Conservation (phyloP, 2,888 invertebrate genomes). For the Cephus rjabovi region DNA sequence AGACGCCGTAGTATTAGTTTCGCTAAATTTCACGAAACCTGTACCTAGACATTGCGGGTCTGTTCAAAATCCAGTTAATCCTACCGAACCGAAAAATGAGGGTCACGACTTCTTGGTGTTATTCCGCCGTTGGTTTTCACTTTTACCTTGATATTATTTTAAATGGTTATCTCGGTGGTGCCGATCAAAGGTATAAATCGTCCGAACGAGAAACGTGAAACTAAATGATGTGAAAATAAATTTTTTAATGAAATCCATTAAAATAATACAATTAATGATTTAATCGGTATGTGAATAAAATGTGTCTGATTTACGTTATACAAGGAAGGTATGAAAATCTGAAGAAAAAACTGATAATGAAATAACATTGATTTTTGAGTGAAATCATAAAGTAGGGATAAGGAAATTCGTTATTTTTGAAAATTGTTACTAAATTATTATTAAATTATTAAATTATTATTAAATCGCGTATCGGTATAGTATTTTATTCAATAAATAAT, state of each 20-base stretch:
- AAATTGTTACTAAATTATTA: neutral
- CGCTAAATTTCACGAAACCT: neutral
- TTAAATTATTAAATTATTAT: too few species aligned
- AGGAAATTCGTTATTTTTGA: neutral
- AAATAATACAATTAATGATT: too few species aligned
- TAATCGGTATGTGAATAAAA: neutral
- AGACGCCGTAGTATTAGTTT: neutral
- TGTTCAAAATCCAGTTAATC: neutral
- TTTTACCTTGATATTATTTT: neutral
- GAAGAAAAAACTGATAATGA: neutral
- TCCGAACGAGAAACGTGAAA: neutral
- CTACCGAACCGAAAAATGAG: neutral
- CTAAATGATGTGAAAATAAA: too few species aligned
- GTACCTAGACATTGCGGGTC: neutral
- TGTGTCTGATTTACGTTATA: neutral
- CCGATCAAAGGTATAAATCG: neutral
- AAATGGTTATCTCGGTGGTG: neutral
- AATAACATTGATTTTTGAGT: neutral
- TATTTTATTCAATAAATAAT: neutral
- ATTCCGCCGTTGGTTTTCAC: neutral
- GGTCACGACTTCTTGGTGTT: neutral
- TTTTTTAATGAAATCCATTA: neutral
- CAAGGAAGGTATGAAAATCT: neutral
- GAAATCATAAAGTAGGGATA: neutral
- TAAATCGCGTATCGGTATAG: too few species aligned